Evolutionary conservation across 1,140 invertebrate species (phyloP), one percentile per base, ranked within the genome.

Genomic region (Cotesia chilonis): DNA sequence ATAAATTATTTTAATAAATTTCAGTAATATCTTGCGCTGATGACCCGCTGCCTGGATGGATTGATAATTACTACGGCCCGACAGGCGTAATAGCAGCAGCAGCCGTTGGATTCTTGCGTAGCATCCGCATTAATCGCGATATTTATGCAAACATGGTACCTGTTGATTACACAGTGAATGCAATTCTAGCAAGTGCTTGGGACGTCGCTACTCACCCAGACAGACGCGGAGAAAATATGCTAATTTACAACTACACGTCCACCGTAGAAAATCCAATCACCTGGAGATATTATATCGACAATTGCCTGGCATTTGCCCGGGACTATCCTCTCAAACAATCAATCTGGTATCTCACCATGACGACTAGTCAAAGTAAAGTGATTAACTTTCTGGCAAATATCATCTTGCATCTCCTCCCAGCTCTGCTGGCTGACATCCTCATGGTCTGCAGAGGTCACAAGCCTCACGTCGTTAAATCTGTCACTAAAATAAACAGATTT

Each of bases 31-130:
- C 92, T 47, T 90, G 92, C 38, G 92, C 91, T 83, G 88, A 90
- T 74, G 93, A 95, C 81, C 90, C 90, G 65, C 78, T 89, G 51
- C 80, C 84, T 57, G 92, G 93, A 52, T 96, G 94, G 93, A 92
- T 93, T 65, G 94, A 96, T 82, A 95, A 94, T 84, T 88, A 92
- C 66, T 94, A 94, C 85, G 93, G 93, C 60, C 90, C 93, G 63
- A 92, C 91, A 79, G 93, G 89, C 61, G 81, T 90, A 38, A 82
- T 86, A 59, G 85, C 88, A 38, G 87, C 86, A 54, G 82, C 86
- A 61, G 89, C 89, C 12, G 89, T 90, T 78, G 94, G 94, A 61
- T 78, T 95, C 36, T 81, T 95, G 41, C 89, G 90, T 76, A 90
- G 89, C 64, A 88, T 93, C 79, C 87, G 90, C 68, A 37, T 70